Evolutionary conservation across 1,140 invertebrate genomes (phyloP).

Genomic region (Physella acuta): DNA sequence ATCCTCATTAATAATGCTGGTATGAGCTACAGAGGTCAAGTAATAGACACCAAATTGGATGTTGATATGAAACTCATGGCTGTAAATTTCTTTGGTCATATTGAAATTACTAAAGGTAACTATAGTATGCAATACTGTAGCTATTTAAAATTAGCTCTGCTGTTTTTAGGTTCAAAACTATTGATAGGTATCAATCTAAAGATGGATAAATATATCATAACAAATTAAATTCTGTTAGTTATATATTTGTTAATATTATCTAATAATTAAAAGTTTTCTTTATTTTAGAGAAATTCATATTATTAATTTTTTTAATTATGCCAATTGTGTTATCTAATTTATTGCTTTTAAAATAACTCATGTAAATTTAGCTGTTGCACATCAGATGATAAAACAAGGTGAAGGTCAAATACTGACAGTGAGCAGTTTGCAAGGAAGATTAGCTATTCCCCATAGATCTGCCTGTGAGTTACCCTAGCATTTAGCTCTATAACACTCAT

Average conservation of each 20-base stretch:
- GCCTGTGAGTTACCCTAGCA: slow-evolving; percentile 64
- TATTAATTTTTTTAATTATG: too few relatives aligned
- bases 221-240: too few relatives aligned
- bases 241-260: background rate
- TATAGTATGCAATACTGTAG: too few relatives aligned
- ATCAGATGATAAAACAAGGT: slow-evolving; percentile 76
- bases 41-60: slow-evolving; percentile 75
- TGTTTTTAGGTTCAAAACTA: background rate
- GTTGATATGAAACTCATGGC: slow-evolving; percentile 88
- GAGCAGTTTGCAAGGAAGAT: slow-evolving; percentile 90
- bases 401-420: slow-evolving; percentile 84
- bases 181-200: too few relatives aligned
- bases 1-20: slow-evolving; percentile 93
- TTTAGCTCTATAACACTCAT: too few relatives aligned
- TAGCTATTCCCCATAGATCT: slow-evolving; percentile 75
- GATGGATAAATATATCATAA: too few relatives aligned
- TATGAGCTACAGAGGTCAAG: slow-evolving; percentile 78
- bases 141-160: too few relatives aligned
- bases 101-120: slow-evolving; percentile 87
- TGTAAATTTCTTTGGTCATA: slow-evolving; percentile 91
- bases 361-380: slow-evolving; percentile 74
- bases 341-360: too few relatives aligned
- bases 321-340: too few relatives aligned
- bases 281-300: too few relatives aligned
- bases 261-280: background rate